These are phyloP conservation scores for Calyptomena viridis DNA, from an alignment of 2,113 vertebrate genomes.

Conservation along the genomic window DNA sequence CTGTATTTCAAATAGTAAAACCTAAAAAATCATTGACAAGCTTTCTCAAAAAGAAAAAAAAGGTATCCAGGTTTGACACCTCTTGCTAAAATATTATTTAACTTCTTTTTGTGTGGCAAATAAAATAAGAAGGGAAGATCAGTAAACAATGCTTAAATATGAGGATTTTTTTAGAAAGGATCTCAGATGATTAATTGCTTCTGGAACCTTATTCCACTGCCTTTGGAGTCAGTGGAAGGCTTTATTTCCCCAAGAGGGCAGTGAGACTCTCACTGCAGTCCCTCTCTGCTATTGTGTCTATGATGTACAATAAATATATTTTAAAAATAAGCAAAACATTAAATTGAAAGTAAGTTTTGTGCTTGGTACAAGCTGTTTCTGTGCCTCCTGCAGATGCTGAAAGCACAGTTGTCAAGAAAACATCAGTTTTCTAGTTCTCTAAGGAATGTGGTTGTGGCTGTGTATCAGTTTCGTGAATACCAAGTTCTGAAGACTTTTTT, in stretches of 20 bases:
- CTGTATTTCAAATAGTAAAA: neutral
- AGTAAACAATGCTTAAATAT: neutral
- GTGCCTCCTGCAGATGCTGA: neutral
- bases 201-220: neutral
- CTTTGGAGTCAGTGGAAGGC: neutral
- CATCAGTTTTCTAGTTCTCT: neutral
- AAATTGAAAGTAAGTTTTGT: neutral
- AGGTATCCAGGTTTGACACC: neutral
- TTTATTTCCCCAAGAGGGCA: neutral
- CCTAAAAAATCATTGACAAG: neutral
- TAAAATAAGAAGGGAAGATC: neutral
- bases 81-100: neutral
- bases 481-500: neutral
- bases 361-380: neutral
- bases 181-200: neutral
- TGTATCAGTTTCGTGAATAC: neutral
- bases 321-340: neutral
- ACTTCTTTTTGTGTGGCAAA: neutral
- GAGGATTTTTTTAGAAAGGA: neutral
- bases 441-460: neutral
- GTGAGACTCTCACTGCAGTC: neutral
- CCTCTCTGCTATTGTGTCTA: neutral
- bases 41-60: neutral
- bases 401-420: neutral
- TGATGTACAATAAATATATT: neutral